Conservation (phyloP, 1,140 invertebrate genomes). For the Caenorhabditis inopinata region DNA sequence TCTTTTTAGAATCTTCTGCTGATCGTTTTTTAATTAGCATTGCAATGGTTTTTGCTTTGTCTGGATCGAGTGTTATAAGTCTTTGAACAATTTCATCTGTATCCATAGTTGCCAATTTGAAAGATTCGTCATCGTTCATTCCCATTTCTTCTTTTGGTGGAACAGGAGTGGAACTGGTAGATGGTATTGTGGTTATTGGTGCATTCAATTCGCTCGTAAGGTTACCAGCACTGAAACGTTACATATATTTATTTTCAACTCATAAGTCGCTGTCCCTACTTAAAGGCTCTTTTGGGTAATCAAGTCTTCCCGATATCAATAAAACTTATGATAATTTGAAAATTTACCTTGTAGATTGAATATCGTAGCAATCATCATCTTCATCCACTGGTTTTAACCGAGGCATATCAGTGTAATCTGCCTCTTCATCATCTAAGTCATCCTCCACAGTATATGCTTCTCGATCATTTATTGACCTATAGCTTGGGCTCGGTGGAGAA, state of each 20-base stretch:
- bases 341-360: constrained; percentile 25
- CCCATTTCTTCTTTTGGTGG: not conserved
- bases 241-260: too few relatives aligned
- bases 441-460: not conserved
- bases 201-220: not conserved
- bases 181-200: not conserved
- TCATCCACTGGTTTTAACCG: constrained; percentile 44
- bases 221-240: not conserved
- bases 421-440: not conserved
- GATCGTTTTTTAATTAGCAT: not conserved
- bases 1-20: not conserved
- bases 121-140: not conserved
- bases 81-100: not conserved
- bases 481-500: constrained; percentile 35
- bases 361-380: constrained; percentile 31
- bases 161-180: not conserved
- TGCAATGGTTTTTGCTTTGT: constrained; percentile 6
- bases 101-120: constrained; percentile 8
- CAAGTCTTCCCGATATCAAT: not conserved
- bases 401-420: constrained; percentile 49
- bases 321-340: not conserved
- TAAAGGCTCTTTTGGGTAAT: too few relatives aligned
- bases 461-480: not conserved
- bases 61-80: not conserved
- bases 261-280: too few relatives aligned